phyloP scores from a whole-genome alignment of 2,888 invertebrate genomes.

The Cantharis rustica region DNA sequence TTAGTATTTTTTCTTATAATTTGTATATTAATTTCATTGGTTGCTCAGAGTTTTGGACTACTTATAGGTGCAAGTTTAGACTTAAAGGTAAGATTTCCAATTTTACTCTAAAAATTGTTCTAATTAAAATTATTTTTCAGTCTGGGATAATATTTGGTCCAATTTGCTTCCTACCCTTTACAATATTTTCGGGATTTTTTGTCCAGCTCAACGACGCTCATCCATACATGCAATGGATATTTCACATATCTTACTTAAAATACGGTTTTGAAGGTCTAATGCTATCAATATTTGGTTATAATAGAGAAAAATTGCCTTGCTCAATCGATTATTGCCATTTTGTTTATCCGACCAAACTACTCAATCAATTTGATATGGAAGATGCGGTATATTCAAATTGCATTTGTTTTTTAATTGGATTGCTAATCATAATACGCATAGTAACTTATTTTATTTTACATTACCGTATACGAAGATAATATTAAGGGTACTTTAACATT shows the following conservation, averaged over 20 bases:
- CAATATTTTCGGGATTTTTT: slow-evolving; percentile 92
- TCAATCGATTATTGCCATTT: slow-evolving; percentile 77
- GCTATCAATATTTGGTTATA: slow-evolving; percentile 81
- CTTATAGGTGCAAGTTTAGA: slow-evolving; percentile 82
- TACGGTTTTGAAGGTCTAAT: slow-evolving; percentile 86
- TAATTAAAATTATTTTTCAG: slow-evolving; percentile 60
- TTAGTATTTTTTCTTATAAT: slow-evolving; percentile 74
- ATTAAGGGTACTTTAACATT: not conserved
- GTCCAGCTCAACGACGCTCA: slow-evolving; percentile 83
- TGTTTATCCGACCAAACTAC: slow-evolving; percentile 69
- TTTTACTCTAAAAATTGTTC: not conserved
- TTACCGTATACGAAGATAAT: slow-evolving; percentile 9
- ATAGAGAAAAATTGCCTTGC: slow-evolving; percentile 75
- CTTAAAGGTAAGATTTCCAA: slow-evolving; percentile 65
- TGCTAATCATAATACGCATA: slow-evolving; percentile 68
- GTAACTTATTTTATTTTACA: slow-evolving; percentile 68
- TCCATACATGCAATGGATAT: slow-evolving; percentile 78
- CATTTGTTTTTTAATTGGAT: slow-evolving; percentile 65
- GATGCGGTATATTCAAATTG: slow-evolving; percentile 69
- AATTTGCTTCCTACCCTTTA: slow-evolving; percentile 83
- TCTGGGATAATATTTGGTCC: slow-evolving; percentile 90
- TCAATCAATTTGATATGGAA: slow-evolving; percentile 75
- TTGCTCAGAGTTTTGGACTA: slow-evolving; percentile 85
- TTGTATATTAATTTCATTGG: slow-evolving; percentile 77
- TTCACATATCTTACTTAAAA: slow-evolving; percentile 86